Conservation (phyloP, 2,797 vertebrate species). For the Lepidocolaptes lacrymiger region DNA sequence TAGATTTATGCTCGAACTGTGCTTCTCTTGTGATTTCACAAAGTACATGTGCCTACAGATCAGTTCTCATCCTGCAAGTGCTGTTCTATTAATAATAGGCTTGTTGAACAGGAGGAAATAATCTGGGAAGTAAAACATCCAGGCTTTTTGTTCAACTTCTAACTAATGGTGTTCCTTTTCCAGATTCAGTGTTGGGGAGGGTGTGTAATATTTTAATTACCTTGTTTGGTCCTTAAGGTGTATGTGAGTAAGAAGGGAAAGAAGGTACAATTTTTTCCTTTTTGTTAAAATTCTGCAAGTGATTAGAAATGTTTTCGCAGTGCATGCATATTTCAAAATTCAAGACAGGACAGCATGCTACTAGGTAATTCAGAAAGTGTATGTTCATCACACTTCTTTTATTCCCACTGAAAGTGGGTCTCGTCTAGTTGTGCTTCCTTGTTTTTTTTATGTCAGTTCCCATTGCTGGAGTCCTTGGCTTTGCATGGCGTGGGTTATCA, state of each 20-base stretch:
- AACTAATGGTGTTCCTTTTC: not conserved
- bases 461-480: not conserved
- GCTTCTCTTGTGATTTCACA: not conserved
- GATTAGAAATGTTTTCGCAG: not conserved
- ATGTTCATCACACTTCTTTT: not conserved
- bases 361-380: not conserved
- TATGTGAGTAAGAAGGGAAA: not conserved
- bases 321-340: not conserved
- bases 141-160: not conserved
- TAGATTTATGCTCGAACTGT: not conserved
- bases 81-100: not conserved
- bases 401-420: not conserved
- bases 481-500: fast-evolving
- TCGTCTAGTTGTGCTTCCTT: not conserved
- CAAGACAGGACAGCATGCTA: not conserved
- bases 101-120: not conserved
- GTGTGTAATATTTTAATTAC: not conserved
- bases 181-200: not conserved
- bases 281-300: not conserved
- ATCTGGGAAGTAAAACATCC: not conserved
- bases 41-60: not conserved
- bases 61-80: not conserved
- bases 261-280: not conserved
- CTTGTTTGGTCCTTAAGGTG: not conserved
- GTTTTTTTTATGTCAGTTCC: not conserved